These are phyloP conservation scores for Catostylus mosaicus DNA, from an alignment of 30 jellyfish, hydroid and myxozoan genomes.

Conservation along the genomic window DNA sequence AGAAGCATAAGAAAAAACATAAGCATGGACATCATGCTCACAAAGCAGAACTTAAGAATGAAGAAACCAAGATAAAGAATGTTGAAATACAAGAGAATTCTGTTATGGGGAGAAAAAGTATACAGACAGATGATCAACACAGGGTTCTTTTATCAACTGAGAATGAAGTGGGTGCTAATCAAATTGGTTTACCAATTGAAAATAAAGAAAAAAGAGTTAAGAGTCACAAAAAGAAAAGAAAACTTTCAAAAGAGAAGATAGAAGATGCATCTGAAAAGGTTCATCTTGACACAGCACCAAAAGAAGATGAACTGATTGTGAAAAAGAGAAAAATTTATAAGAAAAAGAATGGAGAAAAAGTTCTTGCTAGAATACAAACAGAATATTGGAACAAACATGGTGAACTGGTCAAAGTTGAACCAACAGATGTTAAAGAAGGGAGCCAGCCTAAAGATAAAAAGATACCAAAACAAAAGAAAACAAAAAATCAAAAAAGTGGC, in stretches of 20 bases:
- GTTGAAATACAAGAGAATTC: neutral
- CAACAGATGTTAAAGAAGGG: conserved; percentile 39
- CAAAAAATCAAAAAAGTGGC: neutral
- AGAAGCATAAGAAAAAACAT: conserved; percentile 58
- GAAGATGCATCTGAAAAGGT: neutral
- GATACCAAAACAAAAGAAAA: neutral
- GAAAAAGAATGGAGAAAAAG: conserved; percentile 78
- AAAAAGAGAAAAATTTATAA: conserved; percentile 85
- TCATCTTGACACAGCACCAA: neutral
- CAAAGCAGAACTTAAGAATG: neutral
- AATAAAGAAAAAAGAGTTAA: neutral
- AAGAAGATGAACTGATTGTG: conserved; percentile 21
- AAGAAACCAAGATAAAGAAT: neutral
- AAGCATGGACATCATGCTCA: conserved; percentile 47
- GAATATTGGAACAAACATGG: conserved; percentile 78
- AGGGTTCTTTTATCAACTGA: neutral
- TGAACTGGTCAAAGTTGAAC: conserved; percentile 77
- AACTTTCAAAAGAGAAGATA: conserved; percentile 3
- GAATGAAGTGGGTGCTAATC: neutral
- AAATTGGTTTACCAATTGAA: neutral
- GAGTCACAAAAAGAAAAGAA: conserved; percentile 57
- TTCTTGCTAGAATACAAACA: conserved; percentile 73
- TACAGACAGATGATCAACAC: neutral
- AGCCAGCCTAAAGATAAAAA: conserved; percentile 2
- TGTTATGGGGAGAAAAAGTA: neutral